Percentiles rank a stretch among this genome's conserved stretches.
Conservation (phyloP, 2,888 invertebrate genomes). For the Pocota personata region DNA sequence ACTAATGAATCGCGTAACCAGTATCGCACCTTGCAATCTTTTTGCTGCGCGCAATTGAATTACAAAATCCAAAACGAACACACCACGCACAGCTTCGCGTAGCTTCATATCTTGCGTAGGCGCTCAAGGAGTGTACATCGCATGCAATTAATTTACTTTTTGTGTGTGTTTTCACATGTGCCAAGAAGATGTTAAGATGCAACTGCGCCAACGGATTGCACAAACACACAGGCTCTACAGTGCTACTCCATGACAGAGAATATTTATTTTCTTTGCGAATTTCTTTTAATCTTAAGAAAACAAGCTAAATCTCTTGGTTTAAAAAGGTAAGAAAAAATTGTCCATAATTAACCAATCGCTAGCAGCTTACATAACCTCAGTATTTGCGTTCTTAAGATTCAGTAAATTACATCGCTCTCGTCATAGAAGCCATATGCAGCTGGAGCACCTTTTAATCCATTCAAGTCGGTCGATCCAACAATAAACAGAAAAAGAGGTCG, state of each 20-base stretch:
- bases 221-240: no score
- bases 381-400: conserved; percentile 21
- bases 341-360: neutral
- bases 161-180: neutral
- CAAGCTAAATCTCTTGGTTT: neutral
- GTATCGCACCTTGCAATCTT: conserved; percentile 53
- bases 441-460: conserved; percentile 38
- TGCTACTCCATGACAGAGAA: conserved; percentile 19
- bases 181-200: neutral
- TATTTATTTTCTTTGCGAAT: conserved; percentile 20
- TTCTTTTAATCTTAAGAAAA: conserved; percentile 9
- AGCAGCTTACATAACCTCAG: conserved; percentile 30
- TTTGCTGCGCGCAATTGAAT: neutral
- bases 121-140: conserved; percentile 62
- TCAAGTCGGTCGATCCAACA: conserved; percentile 11
- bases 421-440: neutral
- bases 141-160: conserved; percentile 55
- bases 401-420: conserved; percentile 9
- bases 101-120: conserved; percentile 45
- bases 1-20: conserved; percentile 45
- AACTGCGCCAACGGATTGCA: neutral
- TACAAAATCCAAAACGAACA: neutral
- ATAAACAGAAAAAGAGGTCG: conserved; percentile 30
- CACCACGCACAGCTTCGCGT: neutral
- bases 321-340: neutral